phyloP scores from a whole-genome alignment of 1,140 invertebrate species.

The Cydia strobilella region DNA sequence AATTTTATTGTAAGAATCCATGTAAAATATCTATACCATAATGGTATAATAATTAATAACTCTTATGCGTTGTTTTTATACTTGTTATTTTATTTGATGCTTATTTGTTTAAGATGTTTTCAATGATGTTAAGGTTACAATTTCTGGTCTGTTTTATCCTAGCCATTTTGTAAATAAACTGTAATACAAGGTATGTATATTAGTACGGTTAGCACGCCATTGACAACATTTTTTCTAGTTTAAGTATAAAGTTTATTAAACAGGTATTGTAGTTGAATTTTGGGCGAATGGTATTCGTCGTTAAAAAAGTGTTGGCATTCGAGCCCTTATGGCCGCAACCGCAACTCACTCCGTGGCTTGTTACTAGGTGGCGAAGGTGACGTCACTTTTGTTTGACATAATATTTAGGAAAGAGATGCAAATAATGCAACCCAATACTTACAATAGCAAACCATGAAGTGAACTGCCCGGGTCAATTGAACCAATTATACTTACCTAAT shows the following conservation, averaged over 20 bases:
- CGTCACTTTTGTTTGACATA: background rate
- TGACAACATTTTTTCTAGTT: background rate
- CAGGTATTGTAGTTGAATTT: background rate
- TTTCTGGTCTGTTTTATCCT: background rate
- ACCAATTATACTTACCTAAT: background rate
- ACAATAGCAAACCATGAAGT: no score
- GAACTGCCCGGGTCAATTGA: background rate
- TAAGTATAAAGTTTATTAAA: background rate
- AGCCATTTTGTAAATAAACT: conserved; percentile 5
- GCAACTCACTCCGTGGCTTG: no score
- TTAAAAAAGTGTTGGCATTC: no score
- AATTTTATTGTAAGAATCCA: conserved; percentile 6
- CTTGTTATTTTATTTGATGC: background rate
- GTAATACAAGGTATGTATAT: background rate
- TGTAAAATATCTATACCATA: background rate
- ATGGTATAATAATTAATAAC: background rate
- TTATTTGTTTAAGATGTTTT: background rate
- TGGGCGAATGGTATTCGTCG: no score
- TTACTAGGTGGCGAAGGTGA: no score
- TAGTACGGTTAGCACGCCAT: background rate
- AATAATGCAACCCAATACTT: no score
- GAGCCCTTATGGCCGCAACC: no score
- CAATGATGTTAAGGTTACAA: background rate
- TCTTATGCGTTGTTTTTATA: background rate
- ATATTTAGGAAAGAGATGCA: background rate